Percentiles rank a stretch among this genome's conserved stretches.
Evolutionary conservation across 2,113 vertebrate species (phyloP).

Genomic region (Hippocampus mohnikei): DNA sequence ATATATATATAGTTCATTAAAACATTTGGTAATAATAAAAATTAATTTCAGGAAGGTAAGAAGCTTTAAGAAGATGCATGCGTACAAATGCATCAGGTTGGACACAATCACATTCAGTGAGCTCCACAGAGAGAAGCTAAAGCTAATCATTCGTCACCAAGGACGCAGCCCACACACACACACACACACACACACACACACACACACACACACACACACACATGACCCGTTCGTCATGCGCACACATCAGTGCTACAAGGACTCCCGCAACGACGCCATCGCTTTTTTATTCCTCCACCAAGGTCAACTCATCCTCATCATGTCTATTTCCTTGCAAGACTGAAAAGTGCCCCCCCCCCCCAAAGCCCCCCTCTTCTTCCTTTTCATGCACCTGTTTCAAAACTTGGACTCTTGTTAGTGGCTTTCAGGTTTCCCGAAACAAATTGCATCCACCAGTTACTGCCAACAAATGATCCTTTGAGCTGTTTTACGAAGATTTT

Average conservation of each 20-base stretch:
- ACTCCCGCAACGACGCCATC: constrained; percentile 24
- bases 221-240: constrained; percentile 54
- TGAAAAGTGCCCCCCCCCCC: constrained; percentile 35
- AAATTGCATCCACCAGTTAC: neutral
- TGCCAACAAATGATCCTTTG: neutral
- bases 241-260: constrained; percentile 48
- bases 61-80: constrained; percentile 68
- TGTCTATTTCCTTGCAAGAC: constrained; percentile 19
- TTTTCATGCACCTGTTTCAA: constrained; percentile 24
- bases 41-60: constrained; percentile 58
- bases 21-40: constrained; percentile 67
- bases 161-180: constrained; percentile 50
- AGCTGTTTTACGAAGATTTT: neutral
- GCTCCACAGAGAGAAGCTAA: constrained; percentile 62
- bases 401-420: constrained; percentile 22
- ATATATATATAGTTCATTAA: constrained; percentile 38
- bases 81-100: constrained; percentile 70
- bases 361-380: constrained; percentile 2
- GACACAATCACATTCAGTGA: constrained; percentile 73
- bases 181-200: neutral
- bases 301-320: constrained; percentile 33
- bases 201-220: no score
- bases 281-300: constrained; percentile 20
- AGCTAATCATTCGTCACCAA: constrained; percentile 63
- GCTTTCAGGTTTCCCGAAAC: constrained; percentile 15